These are phyloP conservation scores for Phyllotreta striolata DNA, from an alignment of 2,888 invertebrate genomes.

Conservation along the genomic window DNA sequence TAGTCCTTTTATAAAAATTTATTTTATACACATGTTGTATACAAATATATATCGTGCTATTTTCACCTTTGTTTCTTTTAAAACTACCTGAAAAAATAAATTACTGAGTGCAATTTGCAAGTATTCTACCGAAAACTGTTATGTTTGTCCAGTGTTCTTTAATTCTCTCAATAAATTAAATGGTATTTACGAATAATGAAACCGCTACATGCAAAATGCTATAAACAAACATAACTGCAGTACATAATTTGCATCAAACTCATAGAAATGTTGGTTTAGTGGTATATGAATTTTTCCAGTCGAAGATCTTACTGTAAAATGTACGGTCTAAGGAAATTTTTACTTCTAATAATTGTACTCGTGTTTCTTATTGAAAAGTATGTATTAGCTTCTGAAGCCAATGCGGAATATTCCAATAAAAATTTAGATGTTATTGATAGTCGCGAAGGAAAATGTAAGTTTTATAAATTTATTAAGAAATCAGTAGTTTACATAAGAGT, in stretches of 20 bases:
- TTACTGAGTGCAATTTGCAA: not conserved
- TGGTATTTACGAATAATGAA: too few species aligned
- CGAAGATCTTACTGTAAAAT: not conserved
- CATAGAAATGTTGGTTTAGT: constrained; percentile 8
- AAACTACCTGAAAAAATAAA: not conserved
- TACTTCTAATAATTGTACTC: not conserved
- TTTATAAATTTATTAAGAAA: not conserved
- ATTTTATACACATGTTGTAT: constrained; percentile 45
- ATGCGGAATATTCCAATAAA: not conserved
- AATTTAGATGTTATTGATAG: not conserved
- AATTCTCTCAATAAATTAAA: too few species aligned
- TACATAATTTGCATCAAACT: constrained; percentile 6
- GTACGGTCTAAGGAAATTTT: constrained; percentile 5
- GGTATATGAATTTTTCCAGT: constrained; percentile 5
- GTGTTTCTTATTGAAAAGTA: not conserved
- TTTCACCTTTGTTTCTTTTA: constrained; percentile 11
- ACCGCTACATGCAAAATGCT: too few species aligned
- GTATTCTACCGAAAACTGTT: too few species aligned
- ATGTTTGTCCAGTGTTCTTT: too few species aligned
- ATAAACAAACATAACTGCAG: constrained; percentile 5
- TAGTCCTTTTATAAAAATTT: constrained; percentile 44
- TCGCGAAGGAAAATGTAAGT: constrained; percentile 4
- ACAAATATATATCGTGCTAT: constrained; percentile 43
- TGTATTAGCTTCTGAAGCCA: not conserved
- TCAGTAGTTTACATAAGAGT: not conserved